Base-by-base conservation (phyloP, 2,113 vertebrate species). In the Lasiurus borealis region DNA sequence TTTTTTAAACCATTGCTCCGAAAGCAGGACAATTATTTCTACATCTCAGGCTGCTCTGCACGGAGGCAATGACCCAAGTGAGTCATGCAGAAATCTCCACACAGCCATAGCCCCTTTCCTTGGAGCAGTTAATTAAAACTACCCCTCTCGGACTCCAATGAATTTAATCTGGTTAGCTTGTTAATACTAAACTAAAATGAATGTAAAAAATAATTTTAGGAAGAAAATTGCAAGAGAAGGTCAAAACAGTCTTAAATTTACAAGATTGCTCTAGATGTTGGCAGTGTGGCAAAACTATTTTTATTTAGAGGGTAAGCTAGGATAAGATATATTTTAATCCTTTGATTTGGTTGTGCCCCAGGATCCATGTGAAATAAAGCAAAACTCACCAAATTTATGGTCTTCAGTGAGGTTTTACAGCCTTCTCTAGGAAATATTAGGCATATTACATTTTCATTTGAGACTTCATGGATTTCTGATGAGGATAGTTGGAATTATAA, bases 131-230 rank as follows among this genome's bases (percentile, higher is more conserved):
- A 83, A 91, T 96, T 95, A 95, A 90, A 90, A 89, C 90, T 62
- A 85, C 52, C 66, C 82, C 57, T 92, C 69, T 91, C 34, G 78
- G 50, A 83, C 78, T 48, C 72, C 85, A 80, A 2, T 64, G 82
- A 85, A 93, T 93, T 96, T 92, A 95, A 75, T 95, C 78, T 81
- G 29, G 92, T 92, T 93, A 96, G 57, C 44, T 95, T 87, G 93
- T 95, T 80, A 96, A 93, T 52, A 90, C 34, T 36, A 48, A 86
- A 62, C 19, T 86, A 92, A 92, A 94, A 88, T 86, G 71, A 93
- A 80, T 87, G 34, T 19, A 94, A 96, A 14, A 83, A 68, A 96
- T 14, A 83, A 54, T 88, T 96, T 95, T 85, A 78, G 44, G 15
- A 84, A 77, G 23, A 78, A 57, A 95, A 90, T 4, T 73, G 27